Conservation (phyloP, 2,888 invertebrate species). For the Galeruca laticollis region DNA sequence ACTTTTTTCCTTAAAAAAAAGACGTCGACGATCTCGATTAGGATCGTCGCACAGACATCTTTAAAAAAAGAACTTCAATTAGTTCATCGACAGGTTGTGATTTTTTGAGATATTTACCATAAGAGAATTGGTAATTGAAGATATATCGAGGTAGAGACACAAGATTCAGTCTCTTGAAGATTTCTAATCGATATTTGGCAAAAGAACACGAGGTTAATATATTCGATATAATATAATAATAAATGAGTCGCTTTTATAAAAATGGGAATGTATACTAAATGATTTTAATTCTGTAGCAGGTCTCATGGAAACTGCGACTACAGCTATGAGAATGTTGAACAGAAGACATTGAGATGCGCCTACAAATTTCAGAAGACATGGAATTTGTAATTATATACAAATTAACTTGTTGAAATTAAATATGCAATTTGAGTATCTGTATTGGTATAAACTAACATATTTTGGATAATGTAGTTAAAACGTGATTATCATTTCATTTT, state of each 20-base stretch:
- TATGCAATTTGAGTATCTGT: background rate
- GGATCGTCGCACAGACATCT: conserved; percentile 8
- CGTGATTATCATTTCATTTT: too few species aligned
- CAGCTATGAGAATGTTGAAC: conserved; percentile 11
- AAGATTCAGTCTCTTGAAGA: conserved; percentile 5
- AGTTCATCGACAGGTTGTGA: background rate
- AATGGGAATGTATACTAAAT: conserved; percentile 13
- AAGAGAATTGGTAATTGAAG: conserved; percentile 24
- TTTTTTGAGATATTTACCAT: conserved; percentile 5
- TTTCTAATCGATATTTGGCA: conserved; percentile 3
- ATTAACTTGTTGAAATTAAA: background rate
- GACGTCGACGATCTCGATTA: background rate
- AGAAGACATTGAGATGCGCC: conserved; percentile 12
- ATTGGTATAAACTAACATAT: background rate
- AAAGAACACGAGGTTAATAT: conserved; percentile 11
- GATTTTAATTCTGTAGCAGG: conserved; percentile 21
- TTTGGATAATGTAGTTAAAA: too few species aligned
- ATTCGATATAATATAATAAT: conserved; percentile 4
- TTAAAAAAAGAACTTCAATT: background rate
- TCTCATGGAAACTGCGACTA: conserved; percentile 14
- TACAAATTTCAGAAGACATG: conserved; percentile 7
- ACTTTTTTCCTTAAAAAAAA: background rate
- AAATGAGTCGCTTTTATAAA: background rate
- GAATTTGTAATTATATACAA: background rate
- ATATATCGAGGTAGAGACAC: conserved; percentile 10